Percentiles rank a stretch among this genome's conserved stretches.
Evolutionary conservation across 1,140 invertebrate genomes (phyloP).

Genomic region (Asobara japonica): DNA sequence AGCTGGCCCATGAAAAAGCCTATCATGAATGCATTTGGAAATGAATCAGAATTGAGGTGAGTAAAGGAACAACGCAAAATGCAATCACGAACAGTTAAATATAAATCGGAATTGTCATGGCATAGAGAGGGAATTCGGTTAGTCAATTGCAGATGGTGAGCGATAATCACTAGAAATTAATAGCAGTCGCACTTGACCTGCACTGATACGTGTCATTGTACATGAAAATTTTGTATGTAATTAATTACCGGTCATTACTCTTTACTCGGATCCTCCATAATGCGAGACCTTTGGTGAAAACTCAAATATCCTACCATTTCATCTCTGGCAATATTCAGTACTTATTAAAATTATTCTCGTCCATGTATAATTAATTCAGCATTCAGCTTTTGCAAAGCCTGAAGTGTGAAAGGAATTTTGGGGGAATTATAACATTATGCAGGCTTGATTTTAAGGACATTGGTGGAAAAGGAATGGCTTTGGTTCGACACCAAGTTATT

Average conservation of each 20-base stretch:
- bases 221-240: not conserved
- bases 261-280: not conserved
- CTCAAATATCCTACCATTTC: not conserved
- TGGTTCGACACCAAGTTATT: too few relatives aligned
- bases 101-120: not conserved
- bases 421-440: too few relatives aligned
- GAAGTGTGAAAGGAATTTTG: too few relatives aligned
- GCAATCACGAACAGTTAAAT: not conserved
- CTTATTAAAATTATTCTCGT: too few relatives aligned
- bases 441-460: too few relatives aligned
- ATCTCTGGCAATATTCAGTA: not conserved
- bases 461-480: too few relatives aligned
- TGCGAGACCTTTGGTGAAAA: not conserved
- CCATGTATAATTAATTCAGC: too few relatives aligned
- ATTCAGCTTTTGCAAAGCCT: too few relatives aligned
- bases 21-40: not conserved
- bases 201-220: not conserved
- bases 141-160: not conserved
- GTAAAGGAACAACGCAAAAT: not conserved
- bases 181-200: not conserved
- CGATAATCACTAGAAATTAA: constrained; percentile 9
- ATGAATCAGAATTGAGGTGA: not conserved
- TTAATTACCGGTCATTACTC: not conserved
- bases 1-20: not conserved
- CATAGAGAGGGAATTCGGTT: not conserved